Evolutionary conservation across 2,888 invertebrate genomes (phyloP).

Genomic region (Heliconius sara): DNA sequence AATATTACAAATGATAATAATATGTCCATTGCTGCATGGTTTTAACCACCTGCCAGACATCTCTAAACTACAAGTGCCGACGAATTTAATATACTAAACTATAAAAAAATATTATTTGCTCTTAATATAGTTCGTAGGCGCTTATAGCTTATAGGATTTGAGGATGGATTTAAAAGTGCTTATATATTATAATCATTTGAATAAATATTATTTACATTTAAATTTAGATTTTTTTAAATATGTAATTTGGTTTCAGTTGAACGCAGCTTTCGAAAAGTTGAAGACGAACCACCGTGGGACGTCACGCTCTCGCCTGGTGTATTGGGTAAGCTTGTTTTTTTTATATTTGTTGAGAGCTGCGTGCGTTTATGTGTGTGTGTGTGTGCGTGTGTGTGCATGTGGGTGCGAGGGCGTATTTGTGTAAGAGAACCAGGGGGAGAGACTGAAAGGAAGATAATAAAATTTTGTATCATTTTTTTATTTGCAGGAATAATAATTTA

Average conservation of each 20-base stretch:
- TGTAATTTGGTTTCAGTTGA: conserved; percentile 63
- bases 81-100: no score
- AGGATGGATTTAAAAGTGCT: no score
- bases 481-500: no score
- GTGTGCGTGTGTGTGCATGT: neutral
- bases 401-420: neutral
- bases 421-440: neutral
- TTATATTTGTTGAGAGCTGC: no score
- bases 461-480: no score
- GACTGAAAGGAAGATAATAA: neutral
- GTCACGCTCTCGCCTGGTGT: conserved; percentile 58
- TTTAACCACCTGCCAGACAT: no score
- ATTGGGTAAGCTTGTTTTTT: conserved; percentile 46
- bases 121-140: no score
- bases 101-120: no score
- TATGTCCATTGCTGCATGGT: no score
- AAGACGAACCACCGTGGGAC: conserved; percentile 72
- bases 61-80: no score
- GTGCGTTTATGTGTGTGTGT: neutral
- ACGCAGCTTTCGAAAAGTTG: conserved; percentile 69
- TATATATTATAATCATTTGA: neutral
- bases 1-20: no score
- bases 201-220: neutral
- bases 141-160: no score
- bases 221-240: conserved; percentile 50